Conservation (phyloP, 2,113 vertebrate species). For the Pandion haliaetus region DNA sequence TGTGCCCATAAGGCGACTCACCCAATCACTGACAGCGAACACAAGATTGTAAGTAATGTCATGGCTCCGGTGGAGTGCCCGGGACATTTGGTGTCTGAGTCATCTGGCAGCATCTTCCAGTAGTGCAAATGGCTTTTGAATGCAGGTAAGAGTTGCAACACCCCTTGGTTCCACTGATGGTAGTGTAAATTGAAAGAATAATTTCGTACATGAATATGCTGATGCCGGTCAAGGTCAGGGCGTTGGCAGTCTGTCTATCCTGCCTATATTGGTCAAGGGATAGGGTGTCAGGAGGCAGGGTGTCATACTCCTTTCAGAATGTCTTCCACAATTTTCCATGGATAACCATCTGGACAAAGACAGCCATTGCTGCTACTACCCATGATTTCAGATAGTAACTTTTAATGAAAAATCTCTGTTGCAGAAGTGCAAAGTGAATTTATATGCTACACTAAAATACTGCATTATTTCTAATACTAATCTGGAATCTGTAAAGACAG, state of each 20-base stretch:
- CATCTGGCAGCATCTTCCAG: not conserved
- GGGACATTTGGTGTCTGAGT: not conserved
- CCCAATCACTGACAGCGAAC: not conserved
- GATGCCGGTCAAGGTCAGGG: not conserved
- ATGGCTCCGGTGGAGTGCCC: not conserved
- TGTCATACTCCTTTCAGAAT: not conserved
- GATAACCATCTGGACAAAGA: not conserved
- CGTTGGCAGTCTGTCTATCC: not conserved
- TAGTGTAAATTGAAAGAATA: not conserved
- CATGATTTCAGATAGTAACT: not conserved
- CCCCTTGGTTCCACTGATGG: not conserved
- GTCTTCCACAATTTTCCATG: not conserved
- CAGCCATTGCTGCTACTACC: not conserved
- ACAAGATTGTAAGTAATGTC: not conserved
- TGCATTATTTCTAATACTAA: not conserved
- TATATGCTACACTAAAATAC: not conserved
- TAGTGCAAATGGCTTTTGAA: not conserved
- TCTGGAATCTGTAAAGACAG: not conserved
- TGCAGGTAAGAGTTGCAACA: not conserved
- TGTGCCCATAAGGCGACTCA: fast-evolving
- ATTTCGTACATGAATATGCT: fast-evolving
- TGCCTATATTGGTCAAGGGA: not conserved
- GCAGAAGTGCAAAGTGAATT: not conserved
- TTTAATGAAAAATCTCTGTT: not conserved
- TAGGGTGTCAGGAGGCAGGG: not conserved